A percentile compares a stretch with the other conserved stretches of the same genome.
Evolutionary conservation across 92 coral and sea anemone genomes (phyloP).

Genomic region (Umimayanthus chanpuru): DNA sequence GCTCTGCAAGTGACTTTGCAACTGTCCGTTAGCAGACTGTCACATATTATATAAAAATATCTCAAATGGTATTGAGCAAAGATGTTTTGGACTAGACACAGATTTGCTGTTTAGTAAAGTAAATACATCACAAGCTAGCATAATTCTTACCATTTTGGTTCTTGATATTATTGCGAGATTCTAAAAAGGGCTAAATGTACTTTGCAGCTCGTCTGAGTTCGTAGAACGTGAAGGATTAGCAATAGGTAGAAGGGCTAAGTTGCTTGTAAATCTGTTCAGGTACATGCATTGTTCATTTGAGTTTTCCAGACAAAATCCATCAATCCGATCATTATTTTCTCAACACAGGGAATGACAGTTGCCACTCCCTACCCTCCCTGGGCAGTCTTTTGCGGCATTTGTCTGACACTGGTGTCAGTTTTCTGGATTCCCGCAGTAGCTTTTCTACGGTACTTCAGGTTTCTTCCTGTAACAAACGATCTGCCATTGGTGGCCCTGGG

Average conservation of each 20-base stretch:
- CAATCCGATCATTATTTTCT: neutral
- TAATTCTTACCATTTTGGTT: no score
- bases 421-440: conserved; percentile 94
- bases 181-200: no score
- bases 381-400: conserved; percentile 85
- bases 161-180: no score
- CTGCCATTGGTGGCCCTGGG: conserved; percentile 72
- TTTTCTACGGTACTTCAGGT: conserved; percentile 80
- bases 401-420: conserved; percentile 79
- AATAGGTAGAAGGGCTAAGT: neutral
- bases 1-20: no score
- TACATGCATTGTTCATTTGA: no score
- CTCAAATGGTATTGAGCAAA: neutral
- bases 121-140: no score
- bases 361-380: conserved; percentile 80
- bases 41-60: neutral
- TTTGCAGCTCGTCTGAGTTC: no score
- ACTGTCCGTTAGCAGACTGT: neutral
- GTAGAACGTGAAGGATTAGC: neutral
- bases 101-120: no score
- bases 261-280: neutral
- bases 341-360: conserved; percentile 60
- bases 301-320: neutral
- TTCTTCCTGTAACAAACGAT: conserved; percentile 57
- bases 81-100: no score